phyloP scores from a whole-genome alignment of 2,113 vertebrate genomes.

The Oreotrochilus melanogaster region DNA sequence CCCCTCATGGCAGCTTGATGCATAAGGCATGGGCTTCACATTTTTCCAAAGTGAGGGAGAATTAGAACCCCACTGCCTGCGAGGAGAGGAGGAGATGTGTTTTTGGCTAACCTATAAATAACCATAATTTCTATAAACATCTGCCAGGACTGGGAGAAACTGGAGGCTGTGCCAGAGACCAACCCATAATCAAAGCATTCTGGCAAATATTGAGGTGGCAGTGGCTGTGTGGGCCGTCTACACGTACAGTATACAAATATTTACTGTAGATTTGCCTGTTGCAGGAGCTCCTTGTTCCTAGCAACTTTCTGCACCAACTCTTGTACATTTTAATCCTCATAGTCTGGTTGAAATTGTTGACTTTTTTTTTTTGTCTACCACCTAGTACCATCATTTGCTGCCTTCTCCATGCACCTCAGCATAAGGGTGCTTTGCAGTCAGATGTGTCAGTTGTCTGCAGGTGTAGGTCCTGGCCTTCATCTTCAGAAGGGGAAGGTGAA shows the following conservation, averaged over 20 bases:
- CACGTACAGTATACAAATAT: constrained; percentile 53
- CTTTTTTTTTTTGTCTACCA: background rate
- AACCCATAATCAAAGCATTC: constrained; percentile 35
- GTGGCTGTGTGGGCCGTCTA: constrained; percentile 44
- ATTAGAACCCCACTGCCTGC: background rate
- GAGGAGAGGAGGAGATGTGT: background rate
- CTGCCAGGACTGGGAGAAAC: constrained; percentile 32
- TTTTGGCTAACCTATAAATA: constrained; percentile 48
- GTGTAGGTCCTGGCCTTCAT: background rate
- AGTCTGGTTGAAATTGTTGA: background rate
- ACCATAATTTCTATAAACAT: constrained; percentile 41
- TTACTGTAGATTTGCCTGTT: constrained; percentile 58
- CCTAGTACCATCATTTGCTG: background rate
- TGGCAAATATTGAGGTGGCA: constrained; percentile 43
- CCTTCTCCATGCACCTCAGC: background rate
- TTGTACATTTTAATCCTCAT: constrained; percentile 19
- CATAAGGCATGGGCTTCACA: background rate
- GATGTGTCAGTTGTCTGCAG: background rate
- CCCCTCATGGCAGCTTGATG: background rate
- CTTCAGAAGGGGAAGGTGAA: background rate
- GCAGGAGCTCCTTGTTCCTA: background rate
- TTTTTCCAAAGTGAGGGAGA: background rate
- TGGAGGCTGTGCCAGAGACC: constrained; percentile 49
- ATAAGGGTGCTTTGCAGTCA: background rate
- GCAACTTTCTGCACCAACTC: constrained; percentile 33